Percentiles rank a stretch among this genome's conserved stretches.
Conservation (phyloP, 2,888 invertebrate species). For the Panzeria rudis region DNA sequence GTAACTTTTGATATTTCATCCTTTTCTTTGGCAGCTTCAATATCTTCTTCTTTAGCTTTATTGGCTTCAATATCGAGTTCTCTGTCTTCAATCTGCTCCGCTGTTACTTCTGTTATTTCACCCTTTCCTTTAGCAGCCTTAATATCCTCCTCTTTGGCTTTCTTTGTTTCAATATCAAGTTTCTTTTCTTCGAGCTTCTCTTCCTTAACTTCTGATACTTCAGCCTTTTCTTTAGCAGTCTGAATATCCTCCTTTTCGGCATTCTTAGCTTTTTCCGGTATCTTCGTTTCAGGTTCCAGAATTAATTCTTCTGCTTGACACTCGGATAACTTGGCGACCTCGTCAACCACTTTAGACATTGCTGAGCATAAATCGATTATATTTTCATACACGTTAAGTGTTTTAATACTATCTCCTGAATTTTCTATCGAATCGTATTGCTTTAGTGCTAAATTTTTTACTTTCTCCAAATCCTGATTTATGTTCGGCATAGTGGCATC, state of each 20-base stretch:
- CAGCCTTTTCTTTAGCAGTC: conserved; percentile 16
- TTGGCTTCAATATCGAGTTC: conserved; percentile 4
- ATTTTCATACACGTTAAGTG: conserved; percentile 47
- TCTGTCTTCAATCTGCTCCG: conserved; percentile 27
- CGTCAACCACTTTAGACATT: conserved; percentile 18
- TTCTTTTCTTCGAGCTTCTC: background rate
- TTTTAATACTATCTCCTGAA: conserved; percentile 38
- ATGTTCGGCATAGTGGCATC: conserved; percentile 22
- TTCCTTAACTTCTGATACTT: background rate
- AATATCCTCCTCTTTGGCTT: too few species aligned
- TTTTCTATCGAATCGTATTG: conserved; percentile 68
- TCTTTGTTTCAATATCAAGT: too few species aligned
- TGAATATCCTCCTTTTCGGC: background rate
- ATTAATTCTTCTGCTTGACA: background rate
- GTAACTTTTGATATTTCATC: conserved; percentile 21
- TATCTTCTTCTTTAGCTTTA: conserved; percentile 42
- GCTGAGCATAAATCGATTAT: conserved; percentile 38
- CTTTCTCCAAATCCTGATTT: conserved; percentile 50
- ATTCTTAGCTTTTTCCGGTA: background rate
- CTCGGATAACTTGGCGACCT: background rate
- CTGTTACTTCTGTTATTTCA: too few species aligned
- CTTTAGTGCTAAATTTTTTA: conserved; percentile 51
- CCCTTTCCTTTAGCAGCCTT: too few species aligned
- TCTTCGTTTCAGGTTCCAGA: too few species aligned
- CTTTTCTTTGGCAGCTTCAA: background rate